Evolutionary conservation across 2,113 vertebrate species (phyloP), one percentile per base, ranked within the genome.

Genomic region (Grammatotria lemairii): DNA sequence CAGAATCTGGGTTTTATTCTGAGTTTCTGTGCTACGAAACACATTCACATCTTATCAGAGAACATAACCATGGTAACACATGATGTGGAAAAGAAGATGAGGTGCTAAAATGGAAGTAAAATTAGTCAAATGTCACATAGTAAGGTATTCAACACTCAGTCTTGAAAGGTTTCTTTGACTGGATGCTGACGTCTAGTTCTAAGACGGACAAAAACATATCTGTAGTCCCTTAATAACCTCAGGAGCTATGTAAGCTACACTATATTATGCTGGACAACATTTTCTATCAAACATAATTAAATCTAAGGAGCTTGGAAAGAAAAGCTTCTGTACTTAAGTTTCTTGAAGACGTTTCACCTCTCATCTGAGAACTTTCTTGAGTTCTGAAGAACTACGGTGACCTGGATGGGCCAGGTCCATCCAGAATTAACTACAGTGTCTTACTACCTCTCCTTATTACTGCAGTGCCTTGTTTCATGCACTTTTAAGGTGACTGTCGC

Each of bases 141-240:
- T 65, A 63, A 35, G 58, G 1, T n/a, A 35, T n/a, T 63, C 6
- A n/a, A n/a, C 33, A 38, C 60, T 65, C 10, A 21, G 19, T n/a
- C 60, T 38, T n/a, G 17, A 38, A 13, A 65, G 33, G 33, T 38
- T 65, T 65, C 33, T 5, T 1, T 65, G 19, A 65, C 19, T 65
- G 33, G 0, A 0, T 33, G 16, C 60, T 38, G 33, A 65, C 1
- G 3, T 38, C 31, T 65, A n/a, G 60, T n/a, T 38, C 60, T 6
- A 65, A 65, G 60, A 65, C 0, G 0, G 60, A 5, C 60, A 65
- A 65, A 0, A 65, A 65, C 31, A n/a, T 0, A 38, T 38, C 2
- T 65, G 60, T 38, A n/a, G 60, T 65, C 33, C 31, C 19, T 65
- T 1, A 38, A 21, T 38, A 65, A 65, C 60, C 31, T 65, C 31